Evolutionary conservation across 2,888 invertebrate species (phyloP), one percentile per base, ranked within the genome.

Genomic region (Phlogophora meticulosa): DNA sequence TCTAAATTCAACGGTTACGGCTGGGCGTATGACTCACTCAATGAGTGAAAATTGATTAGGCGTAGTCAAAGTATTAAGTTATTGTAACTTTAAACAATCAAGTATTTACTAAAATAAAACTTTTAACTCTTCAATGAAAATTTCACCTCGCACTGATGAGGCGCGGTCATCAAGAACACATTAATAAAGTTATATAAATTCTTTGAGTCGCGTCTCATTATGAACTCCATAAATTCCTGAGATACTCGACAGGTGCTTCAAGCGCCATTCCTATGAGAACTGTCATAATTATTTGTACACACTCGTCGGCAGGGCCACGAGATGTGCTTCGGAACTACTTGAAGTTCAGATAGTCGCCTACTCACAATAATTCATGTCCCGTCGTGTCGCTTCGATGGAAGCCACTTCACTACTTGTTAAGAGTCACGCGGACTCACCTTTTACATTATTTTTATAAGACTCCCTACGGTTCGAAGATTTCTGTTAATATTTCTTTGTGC

Each of bases 231-330:
- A 82, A 77, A 83, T 82, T 83, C 82, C 72, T 70, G 42, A 66
- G 75, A 73, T 62, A 51, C 85, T 86, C 79, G 78, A 85, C 84
- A 87, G 87, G 87, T 88, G 88, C 90, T 91, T 83, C 82, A 89
- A 80, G 78, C 80, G 74, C 79, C 85, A 85, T 90, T 89, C 88
- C 88, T 88, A 85, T 91, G 90, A 91, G 93, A 91, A 92, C 90
- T 90, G 91, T 91, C 90, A 91, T 92, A 92, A 91, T 93, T 92
- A 92, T 92, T 91, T 91, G 90, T 92, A 89, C 87, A 89, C 87
- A 87, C 72, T 80, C 51, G 83, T 80, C 80, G 80, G 82, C 78
- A 80, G 83, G 83, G 85, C 83, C 82, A 81, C 76, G 84, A 87
- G 86, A 85, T 87, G 86, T 82, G 85, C 84, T 85, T 91, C 86